Percentiles rank a stretch among this genome's conserved stretches.
Evolutionary conservation across 2,113 vertebrate species (phyloP).

Genomic region (Pseudopipra pipra): DNA sequence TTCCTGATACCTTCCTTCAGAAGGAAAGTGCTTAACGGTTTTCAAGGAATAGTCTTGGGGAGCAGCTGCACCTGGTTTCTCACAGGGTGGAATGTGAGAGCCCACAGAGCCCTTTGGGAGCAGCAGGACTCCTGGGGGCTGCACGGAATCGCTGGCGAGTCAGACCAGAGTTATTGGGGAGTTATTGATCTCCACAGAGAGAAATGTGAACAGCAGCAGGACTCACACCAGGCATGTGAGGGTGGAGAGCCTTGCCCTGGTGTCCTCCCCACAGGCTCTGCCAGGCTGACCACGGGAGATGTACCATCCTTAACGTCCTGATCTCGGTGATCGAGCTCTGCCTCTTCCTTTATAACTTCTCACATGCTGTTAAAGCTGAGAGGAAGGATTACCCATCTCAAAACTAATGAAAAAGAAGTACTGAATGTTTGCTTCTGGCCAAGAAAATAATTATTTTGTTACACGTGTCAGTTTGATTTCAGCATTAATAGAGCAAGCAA

Average conservation of each 20-base stretch:
- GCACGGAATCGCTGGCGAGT: background rate
- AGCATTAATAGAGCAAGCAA: constrained; percentile 29
- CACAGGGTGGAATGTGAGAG: background rate
- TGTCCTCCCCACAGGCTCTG: background rate
- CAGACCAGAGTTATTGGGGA: background rate
- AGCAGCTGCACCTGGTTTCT: background rate
- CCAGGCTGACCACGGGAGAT: background rate
- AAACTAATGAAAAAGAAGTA: background rate
- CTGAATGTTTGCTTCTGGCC: background rate
- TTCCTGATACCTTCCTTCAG: background rate
- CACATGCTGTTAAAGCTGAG: background rate
- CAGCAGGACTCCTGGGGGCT: background rate
- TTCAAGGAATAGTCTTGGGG: background rate
- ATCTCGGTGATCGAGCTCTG: background rate
- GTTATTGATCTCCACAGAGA: background rate
- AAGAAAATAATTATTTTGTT: constrained; percentile 38
- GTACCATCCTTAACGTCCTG: accelerated
- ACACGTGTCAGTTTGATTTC: background rate
- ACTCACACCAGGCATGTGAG: background rate
- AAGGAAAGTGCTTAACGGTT: background rate
- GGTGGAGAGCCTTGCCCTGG: background rate
- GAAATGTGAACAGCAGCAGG: background rate
- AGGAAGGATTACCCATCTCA: background rate
- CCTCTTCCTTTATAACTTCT: background rate
- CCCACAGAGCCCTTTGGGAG: background rate